Evolutionary conservation across 2,888 invertebrate genomes (phyloP).

Genomic region (Aleiodes leptofemur): DNA sequence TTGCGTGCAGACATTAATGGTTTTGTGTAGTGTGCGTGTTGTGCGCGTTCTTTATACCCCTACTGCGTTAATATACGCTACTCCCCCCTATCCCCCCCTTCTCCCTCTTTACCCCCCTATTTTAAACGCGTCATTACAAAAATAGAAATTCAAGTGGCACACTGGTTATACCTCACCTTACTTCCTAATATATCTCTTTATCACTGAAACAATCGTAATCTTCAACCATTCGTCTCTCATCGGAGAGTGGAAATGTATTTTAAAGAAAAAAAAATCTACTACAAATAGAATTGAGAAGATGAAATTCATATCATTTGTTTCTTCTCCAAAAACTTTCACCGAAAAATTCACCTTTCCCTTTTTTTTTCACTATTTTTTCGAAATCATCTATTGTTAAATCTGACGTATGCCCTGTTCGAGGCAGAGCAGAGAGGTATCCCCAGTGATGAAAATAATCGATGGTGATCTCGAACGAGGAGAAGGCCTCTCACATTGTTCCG

Average conservation of each 20-base stretch:
- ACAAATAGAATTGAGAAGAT: no score
- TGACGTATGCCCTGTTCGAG: not conserved
- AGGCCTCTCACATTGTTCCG: constrained; percentile 43
- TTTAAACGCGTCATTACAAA: constrained; percentile 25
- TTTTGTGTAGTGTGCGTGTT: constrained; percentile 51
- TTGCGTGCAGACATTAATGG: constrained; percentile 53
- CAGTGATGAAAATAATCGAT: constrained; percentile 21
- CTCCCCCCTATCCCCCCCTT: constrained; percentile 34
- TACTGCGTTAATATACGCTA: constrained; percentile 3
- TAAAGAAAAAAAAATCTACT: no score
- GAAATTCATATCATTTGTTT: not conserved
- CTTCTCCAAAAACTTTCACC: not conserved
- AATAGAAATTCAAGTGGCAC: constrained; percentile 38
- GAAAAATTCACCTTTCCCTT: no score
- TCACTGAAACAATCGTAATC: constrained; percentile 22
- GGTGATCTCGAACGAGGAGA: constrained; percentile 12
- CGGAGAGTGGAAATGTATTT: no score
- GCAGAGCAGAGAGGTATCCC: no score
- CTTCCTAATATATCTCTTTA: constrained; percentile 29
- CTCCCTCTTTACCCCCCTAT: constrained; percentile 29
- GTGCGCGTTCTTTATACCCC: constrained; percentile 31
- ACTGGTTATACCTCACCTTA: constrained; percentile 19
- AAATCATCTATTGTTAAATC: constrained; percentile 6
- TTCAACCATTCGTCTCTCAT: not conserved
- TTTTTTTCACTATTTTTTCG: no score